phyloP scores from a whole-genome alignment of 2,797 vertebrate species.

The Neosilurus mollespiculum region DNA sequence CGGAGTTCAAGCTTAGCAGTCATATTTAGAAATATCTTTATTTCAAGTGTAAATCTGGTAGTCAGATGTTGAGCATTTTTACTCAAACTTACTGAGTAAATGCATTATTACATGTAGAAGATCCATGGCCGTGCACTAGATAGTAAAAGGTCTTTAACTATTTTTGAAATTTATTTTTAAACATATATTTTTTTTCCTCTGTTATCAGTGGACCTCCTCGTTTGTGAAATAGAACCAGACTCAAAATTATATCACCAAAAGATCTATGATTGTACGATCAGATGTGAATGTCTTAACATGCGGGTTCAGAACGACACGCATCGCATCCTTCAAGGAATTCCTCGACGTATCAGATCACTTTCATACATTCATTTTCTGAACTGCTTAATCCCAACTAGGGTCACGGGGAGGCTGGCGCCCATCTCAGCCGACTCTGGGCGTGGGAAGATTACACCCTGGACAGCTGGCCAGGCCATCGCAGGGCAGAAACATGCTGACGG shows the following conservation, averaged over 20 bases:
- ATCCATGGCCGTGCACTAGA: neutral
- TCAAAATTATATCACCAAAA: neutral
- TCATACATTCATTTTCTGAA: too few relatives aligned
- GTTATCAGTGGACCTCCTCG: neutral
- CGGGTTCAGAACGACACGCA: neutral
- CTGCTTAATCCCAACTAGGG: too few relatives aligned
- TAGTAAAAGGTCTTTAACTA: neutral
- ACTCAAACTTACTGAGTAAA: neutral
- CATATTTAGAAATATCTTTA: neutral
- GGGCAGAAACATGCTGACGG: too few relatives aligned
- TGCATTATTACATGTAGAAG: neutral
- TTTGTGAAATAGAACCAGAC: neutral
- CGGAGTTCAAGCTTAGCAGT: neutral
- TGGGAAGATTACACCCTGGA: too few relatives aligned
- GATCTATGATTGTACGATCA: neutral
- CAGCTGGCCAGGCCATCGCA: too few relatives aligned
- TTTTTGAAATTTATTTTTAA: neutral
- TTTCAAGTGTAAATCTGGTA: neutral
- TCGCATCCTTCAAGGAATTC: neutral
- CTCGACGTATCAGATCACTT: neutral
- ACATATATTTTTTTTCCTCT: neutral
- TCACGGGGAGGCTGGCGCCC: too few relatives aligned
- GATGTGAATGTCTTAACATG: neutral
- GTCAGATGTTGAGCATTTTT: neutral
- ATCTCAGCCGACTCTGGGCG: too few relatives aligned